Evolutionary conservation across 2,888 invertebrate species (phyloP), one percentile per base, ranked within the genome.

Genomic region (Brenthis daphne): DNA sequence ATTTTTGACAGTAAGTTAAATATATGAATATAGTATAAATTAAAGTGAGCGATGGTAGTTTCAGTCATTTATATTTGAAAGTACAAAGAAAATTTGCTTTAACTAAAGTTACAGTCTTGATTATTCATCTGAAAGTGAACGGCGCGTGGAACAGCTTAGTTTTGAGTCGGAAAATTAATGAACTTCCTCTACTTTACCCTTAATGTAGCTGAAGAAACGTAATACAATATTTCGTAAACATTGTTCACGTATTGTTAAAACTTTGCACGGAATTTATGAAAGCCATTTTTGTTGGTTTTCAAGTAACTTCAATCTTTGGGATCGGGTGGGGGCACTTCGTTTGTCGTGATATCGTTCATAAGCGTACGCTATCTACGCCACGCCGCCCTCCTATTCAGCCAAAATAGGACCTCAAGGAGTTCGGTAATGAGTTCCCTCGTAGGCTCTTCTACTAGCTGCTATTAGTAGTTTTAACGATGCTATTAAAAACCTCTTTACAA

Each of bases 371-470:
- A 90, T 90, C 89, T 89, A 82, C 72, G 70, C 77, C 79, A 78
- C 81, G 79, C 81, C 84, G 82, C 81, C 83, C 76, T 82, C 80
- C 89, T 85, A 89, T 91, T 91, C 90, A 90, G 80, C 89, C 88
- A 82, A 91, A 91, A 91, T 90, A 89, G 88, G 89, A 88, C 88
- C 88, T 90, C 87, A 86, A 90, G 89, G 89, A 89, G 88, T 89
- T 90, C 77, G 84, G 87, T 91, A 90, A 91, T 90, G 91, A 90
- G 89, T 86, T 90, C 85, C 86, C 86, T 85, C 85, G 83, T 86
- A 85, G 81, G 84, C 85, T 82, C 68, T 69, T 60, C 82, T 81
- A 84, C 84, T 82, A 81, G 79, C 82, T 82, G 77, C 77, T 79
- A 86, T 83, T 85, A 88, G 71, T 74, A 75, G 74, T 77, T 86